Evolutionary conservation across 2,888 invertebrate species (phyloP), one percentile per base, ranked within the genome.

Genomic region (Crioceris asparagi): DNA sequence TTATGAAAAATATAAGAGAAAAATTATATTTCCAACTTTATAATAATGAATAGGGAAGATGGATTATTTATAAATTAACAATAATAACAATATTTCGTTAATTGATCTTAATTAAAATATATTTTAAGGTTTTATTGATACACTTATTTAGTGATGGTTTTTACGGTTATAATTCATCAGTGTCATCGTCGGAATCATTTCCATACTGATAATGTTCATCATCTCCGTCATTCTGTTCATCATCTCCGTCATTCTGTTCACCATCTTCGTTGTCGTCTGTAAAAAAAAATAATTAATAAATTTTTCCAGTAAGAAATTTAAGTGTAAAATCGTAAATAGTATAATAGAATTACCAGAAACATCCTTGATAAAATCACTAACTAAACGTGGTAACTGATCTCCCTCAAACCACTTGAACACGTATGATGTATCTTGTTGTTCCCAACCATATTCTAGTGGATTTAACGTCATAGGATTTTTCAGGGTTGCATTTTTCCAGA

Each of bases 361-460:
- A 11, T 32, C 7, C 21, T 16, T 11, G 32, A 32, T 19, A 12
- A 32, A 32, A 14, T 29, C 35, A 18, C 29, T 35, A 3, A 35
- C 35, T 21, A 27, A 21, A 19, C 8, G 10, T 29, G 50, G 51
- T 23, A 54, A 36, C 42, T 51, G 50, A 43, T 51, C 48, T 19
- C 48, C 50, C 17, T 49, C 48, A 29, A 50, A 51, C 49, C 50
- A 52, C 36, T 46, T 43, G 35, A 51, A 53, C 7, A 46, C 29
- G 21, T 41, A 50, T 32, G 33, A 37, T 8, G 30, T 38, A 8
- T 49, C 44, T 17, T 42, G 11, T 18, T 32, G 29, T 17, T 29
- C 32, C 50, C 50, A 50, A 37, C 44, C 45, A 39, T 46, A 37
- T 7, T 49, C 43, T 12, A 35, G 23, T 40, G 50, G 46, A 31